phyloP scores from a whole-genome alignment of 1,140 invertebrate species.

The Anoplolepis gracilipes region DNA sequence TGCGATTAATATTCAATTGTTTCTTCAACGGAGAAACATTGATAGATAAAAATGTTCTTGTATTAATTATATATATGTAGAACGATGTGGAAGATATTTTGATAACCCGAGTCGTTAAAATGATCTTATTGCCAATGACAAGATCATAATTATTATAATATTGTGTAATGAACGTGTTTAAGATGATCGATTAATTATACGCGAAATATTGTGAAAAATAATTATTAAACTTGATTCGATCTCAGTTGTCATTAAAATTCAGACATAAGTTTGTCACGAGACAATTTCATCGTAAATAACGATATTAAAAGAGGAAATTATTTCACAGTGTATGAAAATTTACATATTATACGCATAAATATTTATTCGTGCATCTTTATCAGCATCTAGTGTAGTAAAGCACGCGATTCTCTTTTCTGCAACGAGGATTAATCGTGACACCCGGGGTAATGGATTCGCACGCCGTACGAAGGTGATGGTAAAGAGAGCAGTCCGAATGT shows the following conservation, averaged over 20 bases:
- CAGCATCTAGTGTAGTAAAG: neutral
- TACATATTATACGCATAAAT: neutral
- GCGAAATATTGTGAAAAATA: neutral
- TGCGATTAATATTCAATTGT: neutral
- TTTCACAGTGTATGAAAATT: neutral
- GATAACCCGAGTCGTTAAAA: neutral
- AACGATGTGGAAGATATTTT: no score
- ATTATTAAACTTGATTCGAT: neutral
- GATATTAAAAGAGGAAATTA: neutral
- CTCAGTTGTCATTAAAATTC: neutral
- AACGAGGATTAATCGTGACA: slow-evolving; percentile 34
- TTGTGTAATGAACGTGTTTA: neutral
- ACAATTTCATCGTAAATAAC: neutral
- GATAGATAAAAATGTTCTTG: neutral
- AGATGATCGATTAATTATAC: neutral
- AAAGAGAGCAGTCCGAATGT: slow-evolving; percentile 56
- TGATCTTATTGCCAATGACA: neutral
- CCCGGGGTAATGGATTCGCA: slow-evolving; percentile 1
- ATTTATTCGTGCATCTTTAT: neutral
- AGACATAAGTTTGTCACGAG: neutral
- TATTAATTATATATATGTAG: neutral
- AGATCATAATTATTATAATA: neutral
- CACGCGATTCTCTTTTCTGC: neutral
- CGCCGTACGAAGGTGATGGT: neutral
- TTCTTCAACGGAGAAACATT: no score